These are phyloP conservation scores for Scaptomyza reducta DNA, from an alignment of 2,888 invertebrate species.

Conservation along the genomic window DNA sequence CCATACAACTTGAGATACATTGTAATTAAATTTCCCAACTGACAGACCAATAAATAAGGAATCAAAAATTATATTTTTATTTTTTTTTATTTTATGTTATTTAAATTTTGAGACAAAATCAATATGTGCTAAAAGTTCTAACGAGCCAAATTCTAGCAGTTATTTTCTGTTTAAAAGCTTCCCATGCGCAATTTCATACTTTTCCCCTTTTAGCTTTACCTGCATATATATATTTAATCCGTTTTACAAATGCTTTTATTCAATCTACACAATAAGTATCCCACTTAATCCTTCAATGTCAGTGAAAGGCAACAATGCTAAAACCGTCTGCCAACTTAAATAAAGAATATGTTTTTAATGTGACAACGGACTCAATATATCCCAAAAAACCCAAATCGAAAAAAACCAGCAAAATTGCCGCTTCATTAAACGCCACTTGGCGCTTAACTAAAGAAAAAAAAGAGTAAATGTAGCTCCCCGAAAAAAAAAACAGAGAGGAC, in stretches of 20 bases:
- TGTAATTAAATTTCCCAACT: too few relatives aligned
- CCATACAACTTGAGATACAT: background rate
- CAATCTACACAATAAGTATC: constrained; percentile 14
- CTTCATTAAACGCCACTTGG: constrained; percentile 58
- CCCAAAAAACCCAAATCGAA: constrained; percentile 3
- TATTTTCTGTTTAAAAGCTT: background rate
- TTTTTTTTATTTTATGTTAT: background rate
- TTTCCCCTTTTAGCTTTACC: background rate
- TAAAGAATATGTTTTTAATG: constrained; percentile 55
- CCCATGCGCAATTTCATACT: background rate
- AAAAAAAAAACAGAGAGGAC: constrained; percentile 3
- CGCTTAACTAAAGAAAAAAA: constrained; percentile 24
- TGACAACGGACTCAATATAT: constrained; percentile 51
- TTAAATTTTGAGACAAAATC: background rate
- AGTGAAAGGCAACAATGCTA: constrained; percentile 19
- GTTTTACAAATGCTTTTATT: constrained; percentile 6
- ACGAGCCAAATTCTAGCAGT: background rate
- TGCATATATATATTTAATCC: background rate
- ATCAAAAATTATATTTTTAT: background rate
- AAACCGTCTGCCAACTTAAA: constrained; percentile 26
- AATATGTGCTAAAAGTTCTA: background rate
- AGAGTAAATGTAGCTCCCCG: constrained; percentile 1
- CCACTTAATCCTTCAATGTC: constrained; percentile 26
- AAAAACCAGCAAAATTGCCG: constrained; percentile 45
- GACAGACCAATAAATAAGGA: background rate